Evolutionary conservation across 2,113 vertebrate genomes (phyloP).

Genomic region (Calyptommatus sinebrachiatus): DNA sequence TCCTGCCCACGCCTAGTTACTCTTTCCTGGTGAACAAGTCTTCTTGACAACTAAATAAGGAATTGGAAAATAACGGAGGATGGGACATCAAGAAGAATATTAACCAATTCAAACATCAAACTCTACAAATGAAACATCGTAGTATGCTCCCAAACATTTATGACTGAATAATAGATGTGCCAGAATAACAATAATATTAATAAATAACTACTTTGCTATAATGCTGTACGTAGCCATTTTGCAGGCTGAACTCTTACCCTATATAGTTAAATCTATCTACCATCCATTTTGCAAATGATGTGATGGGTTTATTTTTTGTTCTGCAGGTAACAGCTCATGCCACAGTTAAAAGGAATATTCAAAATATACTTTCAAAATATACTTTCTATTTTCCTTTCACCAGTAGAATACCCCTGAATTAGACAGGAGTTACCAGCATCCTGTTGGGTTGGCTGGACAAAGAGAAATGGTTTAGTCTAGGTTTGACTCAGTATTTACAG

Average conservation of each 20-base stretch:
- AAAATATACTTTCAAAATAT: constrained; percentile 18
- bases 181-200: not conserved
- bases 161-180: no score
- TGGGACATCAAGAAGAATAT: not conserved
- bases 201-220: constrained; percentile 32
- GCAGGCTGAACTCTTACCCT: not conserved
- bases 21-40: no score
- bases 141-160: not conserved
- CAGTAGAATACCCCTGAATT: constrained; percentile 34
- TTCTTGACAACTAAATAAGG: not conserved
- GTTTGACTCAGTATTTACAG: constrained; percentile 65
- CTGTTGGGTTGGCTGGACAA: constrained; percentile 59
- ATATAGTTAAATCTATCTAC: not conserved
- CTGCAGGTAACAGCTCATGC: not conserved
- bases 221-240: not conserved
- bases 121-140: not conserved
- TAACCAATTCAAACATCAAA: not conserved
- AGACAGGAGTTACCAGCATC: constrained; percentile 51
- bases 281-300: not conserved
- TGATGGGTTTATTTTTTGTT: constrained; percentile 19
- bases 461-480: constrained; percentile 62
- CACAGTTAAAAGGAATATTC: constrained; percentile 24
- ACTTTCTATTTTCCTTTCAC: constrained; percentile 32
- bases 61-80: not conserved
- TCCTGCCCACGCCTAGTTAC: no score